Percentiles rank a stretch among this genome's conserved stretches.
Evolutionary conservation across 2,888 invertebrate genomes (phyloP).

Genomic region (Mamestra brassicae): DNA sequence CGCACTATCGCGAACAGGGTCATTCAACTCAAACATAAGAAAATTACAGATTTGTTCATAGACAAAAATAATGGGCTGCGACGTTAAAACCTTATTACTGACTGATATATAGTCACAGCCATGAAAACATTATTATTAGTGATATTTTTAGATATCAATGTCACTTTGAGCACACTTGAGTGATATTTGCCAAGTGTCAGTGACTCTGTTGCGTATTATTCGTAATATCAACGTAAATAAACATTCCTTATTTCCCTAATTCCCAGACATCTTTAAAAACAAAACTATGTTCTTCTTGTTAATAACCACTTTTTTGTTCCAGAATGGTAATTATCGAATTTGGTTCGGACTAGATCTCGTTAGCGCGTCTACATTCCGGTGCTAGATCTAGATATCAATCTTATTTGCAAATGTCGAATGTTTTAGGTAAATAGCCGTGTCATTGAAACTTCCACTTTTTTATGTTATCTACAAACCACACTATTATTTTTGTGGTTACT

Average conservation of each 20-base stretch:
- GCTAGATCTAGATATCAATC: conserved; percentile 17
- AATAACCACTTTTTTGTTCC: not conserved
- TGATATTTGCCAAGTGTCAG: conserved; percentile 81
- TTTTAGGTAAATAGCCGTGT: conserved; percentile 17
- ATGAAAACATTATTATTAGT: conserved; percentile 68
- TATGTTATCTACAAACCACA: conserved; percentile 38
- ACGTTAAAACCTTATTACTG: conserved; percentile 52
- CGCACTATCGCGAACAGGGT: conserved; percentile 49
- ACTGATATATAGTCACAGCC: conserved; percentile 52
- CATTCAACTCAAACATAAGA: conserved; percentile 60
- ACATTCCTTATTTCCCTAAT: conserved; percentile 31
- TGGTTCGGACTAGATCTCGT: conserved; percentile 4
- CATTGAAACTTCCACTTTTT: conserved; percentile 32
- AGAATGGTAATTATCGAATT: conserved; percentile 14
- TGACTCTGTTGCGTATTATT: conserved; percentile 73
- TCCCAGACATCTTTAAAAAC: conserved; percentile 14
- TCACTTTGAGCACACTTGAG: conserved; percentile 77
- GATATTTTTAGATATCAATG: conserved; percentile 82
- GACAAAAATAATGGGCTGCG: conserved; percentile 60
- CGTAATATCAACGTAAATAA: conserved; percentile 59
- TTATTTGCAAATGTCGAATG: conserved; percentile 28
- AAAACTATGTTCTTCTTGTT: not conserved
- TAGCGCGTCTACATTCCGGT: conserved; percentile 31
- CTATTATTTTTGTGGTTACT: conserved; percentile 35
- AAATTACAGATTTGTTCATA: conserved; percentile 55